Percentiles rank a stretch among this genome's conserved stretches.
Evolutionary conservation across 2,888 invertebrate species (phyloP).

Genomic region (Tribolium freemani): DNA sequence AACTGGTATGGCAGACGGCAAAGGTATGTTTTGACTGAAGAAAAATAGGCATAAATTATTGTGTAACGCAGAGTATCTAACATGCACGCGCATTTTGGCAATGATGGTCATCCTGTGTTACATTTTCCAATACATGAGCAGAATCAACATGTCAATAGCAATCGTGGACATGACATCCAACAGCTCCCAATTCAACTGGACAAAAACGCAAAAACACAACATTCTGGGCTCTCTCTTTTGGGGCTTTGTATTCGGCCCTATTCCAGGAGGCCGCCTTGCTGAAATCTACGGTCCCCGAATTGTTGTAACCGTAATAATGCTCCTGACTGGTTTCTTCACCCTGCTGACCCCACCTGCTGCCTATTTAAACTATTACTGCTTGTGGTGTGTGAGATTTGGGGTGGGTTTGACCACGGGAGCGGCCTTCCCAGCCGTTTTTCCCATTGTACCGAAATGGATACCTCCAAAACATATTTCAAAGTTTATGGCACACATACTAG

Average conservation of each 20-base stretch:
- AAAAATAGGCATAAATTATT: not conserved
- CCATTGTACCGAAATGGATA: slow-evolving; percentile 32
- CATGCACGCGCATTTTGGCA: not conserved
- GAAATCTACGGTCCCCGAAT: slow-evolving; percentile 10
- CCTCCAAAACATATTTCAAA: slow-evolving; percentile 22
- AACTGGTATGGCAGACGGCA: not conserved
- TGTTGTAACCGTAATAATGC: not conserved
- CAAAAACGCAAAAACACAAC: slow-evolving; percentile 1
- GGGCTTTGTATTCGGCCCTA: not conserved
- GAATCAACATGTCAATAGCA: not conserved
- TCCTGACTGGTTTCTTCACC: not conserved
- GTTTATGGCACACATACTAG: slow-evolving; percentile 29
- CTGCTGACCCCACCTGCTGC: slow-evolving; percentile 1
- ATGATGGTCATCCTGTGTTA: not conserved
- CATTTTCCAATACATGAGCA: not conserved
- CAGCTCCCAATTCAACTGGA: not conserved
- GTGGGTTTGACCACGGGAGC: slow-evolving; percentile 16
- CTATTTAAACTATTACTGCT: slow-evolving; percentile 8
- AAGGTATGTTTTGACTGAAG: not conserved
- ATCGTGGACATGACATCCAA: not conserved
- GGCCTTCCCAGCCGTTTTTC: slow-evolving; percentile 23
- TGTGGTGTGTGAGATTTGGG: not conserved
- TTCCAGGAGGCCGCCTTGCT: not conserved
- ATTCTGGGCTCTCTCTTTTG: slow-evolving; percentile 6
- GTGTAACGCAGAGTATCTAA: not conserved